Base-by-base conservation (phyloP, 2,888 invertebrate species). In the Entomobrya proxima region DNA sequence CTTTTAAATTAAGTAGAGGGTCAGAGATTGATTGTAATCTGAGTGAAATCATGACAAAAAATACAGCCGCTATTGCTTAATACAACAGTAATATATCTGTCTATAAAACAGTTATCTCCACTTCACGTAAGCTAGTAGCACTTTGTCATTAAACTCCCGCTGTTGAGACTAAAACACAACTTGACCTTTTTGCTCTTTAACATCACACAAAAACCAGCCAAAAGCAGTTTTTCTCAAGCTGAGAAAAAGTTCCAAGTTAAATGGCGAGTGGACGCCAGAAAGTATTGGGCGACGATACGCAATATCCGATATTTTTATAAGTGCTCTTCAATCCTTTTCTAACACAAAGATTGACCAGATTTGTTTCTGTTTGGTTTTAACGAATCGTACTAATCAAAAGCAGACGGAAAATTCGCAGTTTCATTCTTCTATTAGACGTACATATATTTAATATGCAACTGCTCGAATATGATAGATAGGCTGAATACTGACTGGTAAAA, bases 131-230 rank as follows among this genome's bases (percentile, higher is more conserved):
- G n/a, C n/a, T n/a, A n/a, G 40, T 4, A 40, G 24, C 40, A 67
- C 40, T 67, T 40, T 67, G 67, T 37, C n/a, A n/a, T 18, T 35
- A 24, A 64, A n/a, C 77, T 44, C 35, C 44, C 58, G 58, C 77
- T 77, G 61, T 6, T 77, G 61, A 40, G 27, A 11, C 21, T 37
- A 40, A 27, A n/a, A 27, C 44, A 77, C 52, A 40, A 24, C 37
- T 37, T 80, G 69, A 80, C 79, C 79, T 80, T 80, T 72, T 67
- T 67, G 40, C 37, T 69, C 52, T 67, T 67, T 40, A 40, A 40
- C 67, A 40, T 11, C 67, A 1, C 61, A 61, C 30, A 40, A 67
- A 44, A 47, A 69, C 69, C 50, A n/a, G 69, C 30, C 47, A 69
- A 21, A 40, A 69, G 69, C 37, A 80, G 78, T 64, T 78, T 67